Base-by-base conservation (phyloP, 1,140 invertebrate species). In the Zaprionus vittiger region DNA sequence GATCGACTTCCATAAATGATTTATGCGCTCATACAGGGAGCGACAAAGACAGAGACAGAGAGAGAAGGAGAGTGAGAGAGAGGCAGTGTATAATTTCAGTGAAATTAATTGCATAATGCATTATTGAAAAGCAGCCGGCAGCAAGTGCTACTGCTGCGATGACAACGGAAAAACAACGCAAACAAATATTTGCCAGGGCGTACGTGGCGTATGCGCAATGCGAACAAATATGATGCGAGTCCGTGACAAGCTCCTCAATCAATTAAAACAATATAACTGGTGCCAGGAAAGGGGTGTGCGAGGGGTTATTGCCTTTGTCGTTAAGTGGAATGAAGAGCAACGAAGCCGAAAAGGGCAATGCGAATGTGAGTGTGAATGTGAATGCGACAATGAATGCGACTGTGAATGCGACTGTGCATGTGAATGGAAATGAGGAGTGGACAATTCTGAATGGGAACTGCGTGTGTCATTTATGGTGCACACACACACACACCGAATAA, bases 181-280 rank as follows among this genome's bases (percentile, higher is more conserved):
- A 65, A 67, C 75, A 74, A 69, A 78, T 74, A 68, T 77, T 77
- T 65, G 31, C 65, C 38, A 7, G 34, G 26, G 59, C 47, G 9
- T 22, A 70, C 41, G 52, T 22, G 54, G 24, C 70, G 63, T 77
- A 67, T 77, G 57, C 37, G 69, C 59, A 73, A 59, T 73, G 74
- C 28, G 71, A 31, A 73, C 63, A 17, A 57, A 71, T 65, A 59
- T 72, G 63, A 65, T 61, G 44, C 55, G 22, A 56, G 38, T 28
- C 26, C 47, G 65, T 41, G 49, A 65, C 61, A 71, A 54, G 77
- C 76, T 62, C 68, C 37, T 72, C 63, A 77, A 79, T 79, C 77
- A 79, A 79, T 79, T 79, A 77, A 79, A 59, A 79, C 77, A 73
- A 79, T 79, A 73, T 68, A 62, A 61, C 47, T 72, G 73, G 41